Percentiles rank a stretch among this genome's conserved stretches.
Evolutionary conservation across 1,140 invertebrate species (phyloP).

Genomic region (Nautilus pompilius): DNA sequence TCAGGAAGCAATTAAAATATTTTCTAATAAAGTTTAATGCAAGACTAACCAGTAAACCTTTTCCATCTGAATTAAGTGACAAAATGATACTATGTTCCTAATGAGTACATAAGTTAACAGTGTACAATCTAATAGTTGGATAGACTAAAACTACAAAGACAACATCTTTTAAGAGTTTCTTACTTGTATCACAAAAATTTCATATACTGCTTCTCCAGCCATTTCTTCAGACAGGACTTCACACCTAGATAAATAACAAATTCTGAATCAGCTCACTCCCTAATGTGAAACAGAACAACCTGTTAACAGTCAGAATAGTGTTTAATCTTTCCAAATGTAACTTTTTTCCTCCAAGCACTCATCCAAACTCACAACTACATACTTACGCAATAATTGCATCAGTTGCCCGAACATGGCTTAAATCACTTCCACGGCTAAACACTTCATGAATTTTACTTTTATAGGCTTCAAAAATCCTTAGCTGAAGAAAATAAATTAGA

Average conservation of each 20-base stretch:
- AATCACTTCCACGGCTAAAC: slow-evolving; percentile 25
- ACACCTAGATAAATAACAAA: slow-evolving; percentile 38
- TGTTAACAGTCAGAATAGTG: too few species aligned
- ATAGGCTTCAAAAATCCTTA: slow-evolving; percentile 52
- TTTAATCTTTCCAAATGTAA: not conserved
- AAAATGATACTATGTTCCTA: too few species aligned
- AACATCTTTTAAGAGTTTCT: too few species aligned
- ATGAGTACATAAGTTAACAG: too few species aligned
- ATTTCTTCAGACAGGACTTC: slow-evolving; percentile 49
- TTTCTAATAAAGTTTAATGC: too few species aligned
- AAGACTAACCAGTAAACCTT: too few species aligned
- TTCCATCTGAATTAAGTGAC: too few species aligned
- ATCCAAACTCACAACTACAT: not conserved
- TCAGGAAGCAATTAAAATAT: too few species aligned
- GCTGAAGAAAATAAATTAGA: slow-evolving; percentile 28
- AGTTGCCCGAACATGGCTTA: slow-evolving; percentile 31
- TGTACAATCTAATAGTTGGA: too few species aligned
- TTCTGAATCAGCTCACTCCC: too few species aligned
- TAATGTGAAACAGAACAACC: too few species aligned
- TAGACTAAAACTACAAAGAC: too few species aligned
- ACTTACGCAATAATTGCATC: slow-evolving; percentile 53
- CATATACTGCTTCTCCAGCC: slow-evolving; percentile 52
- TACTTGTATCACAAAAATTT: slow-evolving; percentile 53
- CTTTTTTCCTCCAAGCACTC: not conserved
- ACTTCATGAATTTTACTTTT: slow-evolving; percentile 47